phyloP scores from a whole-genome alignment of 2,888 invertebrate genomes.

The Drosophila mercatorum region DNA sequence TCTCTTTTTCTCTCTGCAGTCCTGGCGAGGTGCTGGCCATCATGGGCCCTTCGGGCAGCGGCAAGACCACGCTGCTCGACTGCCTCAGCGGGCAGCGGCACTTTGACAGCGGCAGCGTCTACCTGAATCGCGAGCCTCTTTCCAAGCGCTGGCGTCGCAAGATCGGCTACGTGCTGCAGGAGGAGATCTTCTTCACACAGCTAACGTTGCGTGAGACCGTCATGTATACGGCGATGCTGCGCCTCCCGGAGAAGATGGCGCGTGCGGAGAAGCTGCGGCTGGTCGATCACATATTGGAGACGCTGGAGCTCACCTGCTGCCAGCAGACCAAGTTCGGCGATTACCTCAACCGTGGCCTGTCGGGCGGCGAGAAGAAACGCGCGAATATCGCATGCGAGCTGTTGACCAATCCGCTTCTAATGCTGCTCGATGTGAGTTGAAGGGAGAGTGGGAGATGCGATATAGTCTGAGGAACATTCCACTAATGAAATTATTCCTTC shows the following conservation, averaged over 20 bases:
- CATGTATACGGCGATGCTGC: slow-evolving; percentile 86
- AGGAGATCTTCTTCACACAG: slow-evolving; percentile 92
- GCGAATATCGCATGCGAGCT: slow-evolving; percentile 93
- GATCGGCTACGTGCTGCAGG: slow-evolving; percentile 92
- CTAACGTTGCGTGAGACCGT: slow-evolving; percentile 91
- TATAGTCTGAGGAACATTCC: background rate
- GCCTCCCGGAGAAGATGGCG: slow-evolving; percentile 90
- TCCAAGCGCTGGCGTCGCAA: slow-evolving; percentile 90
- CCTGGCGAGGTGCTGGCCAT: slow-evolving; percentile 92
- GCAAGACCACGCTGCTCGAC: slow-evolving; percentile 92
- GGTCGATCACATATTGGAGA: slow-evolving; percentile 91
- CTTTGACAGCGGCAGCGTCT: slow-evolving; percentile 88
- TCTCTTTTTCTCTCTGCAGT: slow-evolving; percentile 74
- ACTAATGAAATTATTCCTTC: background rate
- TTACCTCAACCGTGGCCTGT: slow-evolving; percentile 90
- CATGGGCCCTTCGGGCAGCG: slow-evolving; percentile 92
- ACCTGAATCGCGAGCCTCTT: slow-evolving; percentile 87
- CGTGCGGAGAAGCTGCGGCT: slow-evolving; percentile 90
- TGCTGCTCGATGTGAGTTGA: slow-evolving; percentile 91
- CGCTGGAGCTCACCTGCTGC: slow-evolving; percentile 90
- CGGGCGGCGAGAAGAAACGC: slow-evolving; percentile 93
- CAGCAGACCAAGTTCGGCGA: slow-evolving; percentile 92
- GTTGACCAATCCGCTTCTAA: slow-evolving; percentile 91
- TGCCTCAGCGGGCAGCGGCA: slow-evolving; percentile 90
- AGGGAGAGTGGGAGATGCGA: background rate